A percentile compares a stretch with the other conserved stretches of the same genome.
phyloP scores from a whole-genome alignment of 2,113 vertebrate genomes.

The Brachyhypopomus occidentalis region DNA sequence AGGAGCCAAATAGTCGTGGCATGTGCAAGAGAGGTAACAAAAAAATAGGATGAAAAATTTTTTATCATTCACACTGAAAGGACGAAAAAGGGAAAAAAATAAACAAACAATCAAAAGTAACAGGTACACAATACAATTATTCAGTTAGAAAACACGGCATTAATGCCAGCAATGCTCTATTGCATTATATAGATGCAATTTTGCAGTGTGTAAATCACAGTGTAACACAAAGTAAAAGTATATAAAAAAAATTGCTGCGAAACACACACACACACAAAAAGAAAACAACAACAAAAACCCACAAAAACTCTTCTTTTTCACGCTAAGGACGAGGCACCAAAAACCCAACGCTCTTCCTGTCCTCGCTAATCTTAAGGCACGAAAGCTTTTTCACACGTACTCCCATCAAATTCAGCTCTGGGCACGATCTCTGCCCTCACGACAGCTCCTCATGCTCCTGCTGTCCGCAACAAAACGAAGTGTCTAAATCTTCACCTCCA shows the following conservation, averaged over 20 bases:
- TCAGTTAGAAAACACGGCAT: too few relatives aligned
- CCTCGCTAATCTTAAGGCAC: too few relatives aligned
- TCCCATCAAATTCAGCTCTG: too few relatives aligned
- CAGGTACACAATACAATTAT: too few relatives aligned
- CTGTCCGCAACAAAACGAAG: not conserved
- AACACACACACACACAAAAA: not conserved
- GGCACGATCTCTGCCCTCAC: not conserved
- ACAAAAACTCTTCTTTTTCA: too few relatives aligned
- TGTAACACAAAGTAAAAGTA: not conserved
- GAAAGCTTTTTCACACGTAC: too few relatives aligned
- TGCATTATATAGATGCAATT: too few relatives aligned
- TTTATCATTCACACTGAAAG: not conserved
- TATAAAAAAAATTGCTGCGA: not conserved
- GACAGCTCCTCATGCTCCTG: not conserved
- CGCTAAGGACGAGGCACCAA: too few relatives aligned
- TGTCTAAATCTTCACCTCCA: not conserved
- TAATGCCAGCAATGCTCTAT: too few relatives aligned
- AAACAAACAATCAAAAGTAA: not conserved
- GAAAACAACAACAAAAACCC: not conserved
- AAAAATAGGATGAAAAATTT: not conserved
- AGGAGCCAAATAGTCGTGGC: not conserved
- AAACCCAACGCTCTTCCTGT: too few relatives aligned
- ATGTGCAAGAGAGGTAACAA: not conserved
- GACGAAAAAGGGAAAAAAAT: not conserved
- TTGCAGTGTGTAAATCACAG: too few relatives aligned